These are phyloP conservation scores for Leucophora obtusa DNA, from an alignment of 2,888 invertebrate species.

Conservation along the genomic window DNA sequence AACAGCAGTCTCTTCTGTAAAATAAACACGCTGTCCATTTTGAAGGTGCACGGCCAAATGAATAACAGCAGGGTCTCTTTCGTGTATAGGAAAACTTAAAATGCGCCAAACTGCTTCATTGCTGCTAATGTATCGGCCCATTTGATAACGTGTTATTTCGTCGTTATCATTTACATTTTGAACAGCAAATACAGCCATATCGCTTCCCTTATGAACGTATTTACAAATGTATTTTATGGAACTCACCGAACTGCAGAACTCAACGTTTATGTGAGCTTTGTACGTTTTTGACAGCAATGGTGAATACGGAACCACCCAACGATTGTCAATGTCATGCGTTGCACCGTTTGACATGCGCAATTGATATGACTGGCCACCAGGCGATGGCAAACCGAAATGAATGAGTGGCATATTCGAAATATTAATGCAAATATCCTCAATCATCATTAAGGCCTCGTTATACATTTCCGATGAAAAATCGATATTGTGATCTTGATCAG, in stretches of 20 bases:
- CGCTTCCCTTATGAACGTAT: constrained; percentile 3
- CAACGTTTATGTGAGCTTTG: not conserved
- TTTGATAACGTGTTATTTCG: too few relatives aligned
- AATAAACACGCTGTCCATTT: constrained; percentile 14
- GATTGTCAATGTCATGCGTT: constrained; percentile 25
- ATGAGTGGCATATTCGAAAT: constrained; percentile 42
- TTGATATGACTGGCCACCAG: too few relatives aligned
- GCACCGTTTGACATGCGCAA: too few relatives aligned
- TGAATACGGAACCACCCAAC: constrained; percentile 58
- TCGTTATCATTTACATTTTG: constrained; percentile 5
- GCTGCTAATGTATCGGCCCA: too few relatives aligned
- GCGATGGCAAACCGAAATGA: not conserved
- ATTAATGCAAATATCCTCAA: constrained; percentile 25
- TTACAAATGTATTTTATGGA: constrained; percentile 11
- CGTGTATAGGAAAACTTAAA: not conserved
- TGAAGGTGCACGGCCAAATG: constrained; percentile 56
- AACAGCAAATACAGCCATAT: constrained; percentile 7
- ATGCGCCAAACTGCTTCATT: too few relatives aligned
- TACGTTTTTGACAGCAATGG: constrained; percentile 43
- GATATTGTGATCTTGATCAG: constrained; percentile 16
- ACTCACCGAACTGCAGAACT: not conserved
- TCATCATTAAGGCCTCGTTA: too few relatives aligned
- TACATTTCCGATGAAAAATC: constrained; percentile 56
- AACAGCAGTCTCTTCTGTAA: constrained; percentile 15
- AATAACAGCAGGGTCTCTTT: constrained; percentile 51